phyloP scores from a whole-genome alignment of 2,113 vertebrate genomes.

The Xenotilapia caudafasciata region DNA sequence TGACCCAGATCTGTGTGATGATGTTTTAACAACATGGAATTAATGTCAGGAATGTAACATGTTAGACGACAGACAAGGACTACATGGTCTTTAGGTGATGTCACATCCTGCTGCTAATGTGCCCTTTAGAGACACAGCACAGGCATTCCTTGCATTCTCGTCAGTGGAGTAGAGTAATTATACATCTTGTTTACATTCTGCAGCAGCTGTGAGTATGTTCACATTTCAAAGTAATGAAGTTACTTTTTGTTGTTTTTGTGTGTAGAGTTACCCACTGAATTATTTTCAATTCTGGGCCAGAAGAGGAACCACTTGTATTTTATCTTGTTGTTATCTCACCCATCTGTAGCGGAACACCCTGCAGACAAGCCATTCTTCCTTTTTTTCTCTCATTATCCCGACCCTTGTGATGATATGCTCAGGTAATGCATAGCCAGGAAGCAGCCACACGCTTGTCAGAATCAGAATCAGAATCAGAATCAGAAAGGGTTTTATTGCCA shows the following conservation, averaged over 20 bases:
- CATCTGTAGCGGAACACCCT: not conserved
- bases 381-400: not conserved
- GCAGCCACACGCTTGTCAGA: not conserved
- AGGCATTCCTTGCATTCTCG: conserved; percentile 6
- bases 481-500: too few species aligned
- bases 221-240: not conserved
- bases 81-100: not conserved
- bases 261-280: not conserved
- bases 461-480: too few species aligned
- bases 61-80: not conserved
- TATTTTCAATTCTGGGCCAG: not conserved
- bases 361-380: not conserved
- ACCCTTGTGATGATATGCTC: not conserved
- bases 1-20: not conserved
- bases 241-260: not conserved
- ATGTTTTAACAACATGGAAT: not conserved
- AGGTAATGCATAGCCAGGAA: not conserved
- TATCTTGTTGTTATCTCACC: not conserved
- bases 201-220: not conserved
- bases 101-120: conserved; percentile 13
- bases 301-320: not conserved
- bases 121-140: not conserved
- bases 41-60: not conserved
- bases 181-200: not conserved
- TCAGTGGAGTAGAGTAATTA: not conserved